A percentile compares a stretch with the other conserved stretches of the same genome.
Evolutionary conservation across 1,140 invertebrate species (phyloP).

Genomic region (Caenorhabditis inopinata): DNA sequence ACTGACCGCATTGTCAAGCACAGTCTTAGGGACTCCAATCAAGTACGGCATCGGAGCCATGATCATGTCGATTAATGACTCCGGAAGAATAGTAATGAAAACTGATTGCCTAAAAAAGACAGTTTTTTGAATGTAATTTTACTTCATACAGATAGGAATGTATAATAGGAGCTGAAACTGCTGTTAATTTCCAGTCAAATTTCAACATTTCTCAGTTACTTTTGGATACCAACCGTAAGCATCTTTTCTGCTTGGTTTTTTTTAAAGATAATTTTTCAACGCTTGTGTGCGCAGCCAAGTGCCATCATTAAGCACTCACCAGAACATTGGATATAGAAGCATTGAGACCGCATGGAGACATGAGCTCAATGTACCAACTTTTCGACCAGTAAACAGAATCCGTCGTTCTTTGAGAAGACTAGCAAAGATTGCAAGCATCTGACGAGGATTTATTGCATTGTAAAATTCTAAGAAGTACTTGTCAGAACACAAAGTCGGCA

Average conservation of each 20-base stretch:
- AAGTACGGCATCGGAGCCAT: constrained; percentile 63
- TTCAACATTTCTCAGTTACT: no score
- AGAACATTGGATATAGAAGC: constrained; percentile 57
- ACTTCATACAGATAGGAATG: no score
- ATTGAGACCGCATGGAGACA: constrained; percentile 57
- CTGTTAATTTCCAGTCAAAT: no score
- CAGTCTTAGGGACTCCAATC: constrained; percentile 61
- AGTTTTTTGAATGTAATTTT: no score
- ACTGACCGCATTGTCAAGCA: constrained; percentile 30
- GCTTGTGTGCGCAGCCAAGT: no score
- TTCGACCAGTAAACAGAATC: constrained; percentile 57
- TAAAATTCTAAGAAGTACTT: constrained; percentile 61
- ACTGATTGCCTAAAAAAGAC: constrained; percentile 56
- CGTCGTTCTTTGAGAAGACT: constrained; percentile 60
- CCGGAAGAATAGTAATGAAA: constrained; percentile 61
- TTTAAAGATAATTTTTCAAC: no score
- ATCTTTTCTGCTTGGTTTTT: no score
- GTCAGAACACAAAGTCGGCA: constrained; percentile 57
- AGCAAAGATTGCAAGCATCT: constrained; percentile 59
- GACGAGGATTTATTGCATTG: constrained; percentile 56
- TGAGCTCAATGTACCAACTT: constrained; percentile 58
- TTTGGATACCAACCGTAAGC: no score
- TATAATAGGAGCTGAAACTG: no score
- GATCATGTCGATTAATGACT: constrained; percentile 53
- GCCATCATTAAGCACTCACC: constrained; percentile 57